phyloP scores from a whole-genome alignment of 2,888 invertebrate genomes.

The Phalangium opilio region DNA sequence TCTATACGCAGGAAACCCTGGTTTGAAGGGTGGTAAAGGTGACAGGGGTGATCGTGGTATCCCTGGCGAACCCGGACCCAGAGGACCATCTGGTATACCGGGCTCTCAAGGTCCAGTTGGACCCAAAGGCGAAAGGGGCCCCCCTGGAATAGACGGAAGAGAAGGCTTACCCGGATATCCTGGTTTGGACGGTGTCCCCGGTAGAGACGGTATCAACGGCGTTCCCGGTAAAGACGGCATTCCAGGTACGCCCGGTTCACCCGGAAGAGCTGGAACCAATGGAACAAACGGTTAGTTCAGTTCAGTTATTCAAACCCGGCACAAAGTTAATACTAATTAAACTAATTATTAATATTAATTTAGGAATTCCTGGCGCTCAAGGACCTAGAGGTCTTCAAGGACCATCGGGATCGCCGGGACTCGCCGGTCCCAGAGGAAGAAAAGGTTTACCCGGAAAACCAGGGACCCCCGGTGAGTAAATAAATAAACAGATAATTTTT shows the following conservation, averaged over 20 bases:
- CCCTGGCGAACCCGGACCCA: conserved; percentile 20
- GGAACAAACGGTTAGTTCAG: conserved; percentile 48
- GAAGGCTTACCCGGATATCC: conserved; percentile 84
- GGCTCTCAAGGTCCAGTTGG: conserved; percentile 54
- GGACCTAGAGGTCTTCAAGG: conserved; percentile 58
- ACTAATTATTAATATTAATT: conserved; percentile 18
- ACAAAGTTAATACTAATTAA: too few species aligned
- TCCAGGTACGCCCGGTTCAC: conserved; percentile 53
- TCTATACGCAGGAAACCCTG: conserved; percentile 23
- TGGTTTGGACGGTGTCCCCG: conserved; percentile 60
- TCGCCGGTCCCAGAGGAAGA: conserved; percentile 38
- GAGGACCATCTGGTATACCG: conserved; percentile 40
- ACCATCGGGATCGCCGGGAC: conserved; percentile 47
- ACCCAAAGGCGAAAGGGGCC: conserved; percentile 41
- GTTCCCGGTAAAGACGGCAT: conserved; percentile 65
- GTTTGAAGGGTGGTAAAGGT: conserved; percentile 31
- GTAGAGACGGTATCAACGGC: conserved; percentile 38
- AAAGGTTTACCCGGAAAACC: conserved; percentile 46
- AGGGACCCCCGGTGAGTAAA: conserved; percentile 37
- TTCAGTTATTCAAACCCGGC: too few species aligned
- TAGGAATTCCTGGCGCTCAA: conserved; percentile 48
- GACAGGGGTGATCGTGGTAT: conserved; percentile 21
- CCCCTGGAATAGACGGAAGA: conserved; percentile 60
- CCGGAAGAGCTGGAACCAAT: conserved; percentile 36
- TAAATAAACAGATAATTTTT: conserved; percentile 1